Base-by-base conservation (phyloP, 1,140 invertebrate species). In the Bombyx mori region DNA sequence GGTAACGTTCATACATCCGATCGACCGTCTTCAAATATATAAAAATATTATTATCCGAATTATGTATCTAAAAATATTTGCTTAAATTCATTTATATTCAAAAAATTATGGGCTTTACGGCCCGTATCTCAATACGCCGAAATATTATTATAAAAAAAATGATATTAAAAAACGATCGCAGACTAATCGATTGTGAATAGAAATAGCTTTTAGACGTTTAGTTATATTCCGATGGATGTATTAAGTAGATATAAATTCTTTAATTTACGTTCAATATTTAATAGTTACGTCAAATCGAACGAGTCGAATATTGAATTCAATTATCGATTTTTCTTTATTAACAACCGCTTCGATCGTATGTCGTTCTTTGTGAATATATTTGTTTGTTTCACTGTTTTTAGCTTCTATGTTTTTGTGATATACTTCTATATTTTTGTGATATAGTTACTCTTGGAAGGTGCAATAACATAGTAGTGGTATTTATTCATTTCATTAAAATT, bases 71-170 rank as follows among this genome's bases (percentile, higher is more conserved):
- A 65, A 56, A 59, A 61, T 67, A 70, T 70, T 70, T 68, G 63
- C 69, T 62, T 68, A 68, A 69, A 58, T 62, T 71, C 67, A 75
- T 77, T 75, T 70, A 70, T 67, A 74, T 76, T 72, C 66, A 72
- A 71, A 69, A 60, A 64, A 26, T 65, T 65, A 70, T 65, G 62
- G 71, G 65, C 44, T 70, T 73, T 78, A 78, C 72, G 52, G 62
- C 52, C 59, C 63, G 56, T 66, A 71, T 69, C 54, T 63, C 59
- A 69, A 71, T 68, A 66, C 56, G 60, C 65, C 62, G 62, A 62
- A 67, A 73, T 58, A 62, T 60, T 60, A 67, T 65, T 70, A 66
- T 66, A 67, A 58, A 54, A 48, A 56, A 54, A 48, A 56, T 54
- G 52, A 56, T 51, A 67, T 60, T 69, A 66, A 68, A 63, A 66